Percentiles rank a stretch among this genome's conserved stretches.
Conservation (phyloP, 2,797 vertebrate genomes). For the Mionectes olivaceus region DNA sequence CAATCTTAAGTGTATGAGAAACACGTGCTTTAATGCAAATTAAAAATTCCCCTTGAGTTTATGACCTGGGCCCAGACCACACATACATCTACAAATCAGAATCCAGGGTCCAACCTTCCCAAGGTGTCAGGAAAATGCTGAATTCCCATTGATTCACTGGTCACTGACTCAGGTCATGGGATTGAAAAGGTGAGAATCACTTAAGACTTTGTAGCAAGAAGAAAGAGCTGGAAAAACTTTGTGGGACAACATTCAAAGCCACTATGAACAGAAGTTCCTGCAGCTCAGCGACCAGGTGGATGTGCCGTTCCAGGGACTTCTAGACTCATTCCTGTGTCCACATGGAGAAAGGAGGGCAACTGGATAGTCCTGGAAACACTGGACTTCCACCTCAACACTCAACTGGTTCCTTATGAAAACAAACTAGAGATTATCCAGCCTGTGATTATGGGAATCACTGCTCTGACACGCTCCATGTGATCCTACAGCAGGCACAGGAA, state of each 20-base stretch:
- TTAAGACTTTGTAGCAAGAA: neutral
- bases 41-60: neutral
- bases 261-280: neutral
- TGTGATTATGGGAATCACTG: neutral
- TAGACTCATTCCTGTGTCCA: neutral
- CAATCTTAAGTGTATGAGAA: neutral
- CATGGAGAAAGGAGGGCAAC: neutral
- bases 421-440: neutral
- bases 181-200: neutral
- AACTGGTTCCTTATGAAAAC: neutral
- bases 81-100: neutral
- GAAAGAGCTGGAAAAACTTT: neutral
- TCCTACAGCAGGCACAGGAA: neutral
- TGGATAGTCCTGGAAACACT: neutral
- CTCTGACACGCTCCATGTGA: neutral
- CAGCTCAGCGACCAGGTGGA: neutral
- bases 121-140: neutral
- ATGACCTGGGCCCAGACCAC: neutral
- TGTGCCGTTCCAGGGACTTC: neutral
- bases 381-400: neutral
- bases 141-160: neutral
- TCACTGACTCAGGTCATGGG: neutral
- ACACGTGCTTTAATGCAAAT: rapidly evolving
- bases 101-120: neutral
- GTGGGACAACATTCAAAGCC: neutral